Base-by-base conservation (phyloP, 2,113 vertebrate genomes). In the Petrocephalus zakoni region DNA sequence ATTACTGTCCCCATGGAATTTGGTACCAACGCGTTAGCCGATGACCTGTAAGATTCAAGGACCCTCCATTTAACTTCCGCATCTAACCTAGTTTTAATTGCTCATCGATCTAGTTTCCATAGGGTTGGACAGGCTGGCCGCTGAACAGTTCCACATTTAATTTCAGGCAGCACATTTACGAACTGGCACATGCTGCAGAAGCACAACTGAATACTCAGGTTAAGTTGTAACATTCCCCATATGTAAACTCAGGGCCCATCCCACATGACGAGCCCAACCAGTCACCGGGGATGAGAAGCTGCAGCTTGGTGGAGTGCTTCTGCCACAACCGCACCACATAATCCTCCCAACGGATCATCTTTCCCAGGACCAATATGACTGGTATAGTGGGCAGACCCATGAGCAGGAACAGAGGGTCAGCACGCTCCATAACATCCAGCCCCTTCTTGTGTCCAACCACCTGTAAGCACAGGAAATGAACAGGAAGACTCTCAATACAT, bases 331-430 rank as follows among this genome's bases (percentile, higher is more conserved):
- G 93, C 58, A 96, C 90, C 5, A 95, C 29, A 0, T 94, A 95
- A 51, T 96, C 95, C 88, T 96, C 95, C 96, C 96, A 96, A 86
- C 94, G 95, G 90, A 96, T 92, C 94, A 96, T 96, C 91, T 95
- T 95, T 1, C 95, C 95, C 89, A 96, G 93, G 0, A 96, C 94
- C 90, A 96, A 68, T 87, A 95, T 90, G 52, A 96, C 94, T 0
- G 95, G 95, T 81, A 96, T 96, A 90, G 96, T 95, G 82, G 96
- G 96, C 47, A 96, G 92, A 2, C 95, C 95, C 93, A 96, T 94
- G 46, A 96, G 90, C 47, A 96, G 91, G 91, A 96, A 96, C 0
- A 96, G 92, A 0, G 96, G 95, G 92, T 96, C 95, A 0, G 96
- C 95, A 11, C 93, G 92, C 92, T 95, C 94, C 95, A 96, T 96